Conservation (phyloP, 2,888 invertebrate species). For the Sinhomidia bicolor region DNA sequence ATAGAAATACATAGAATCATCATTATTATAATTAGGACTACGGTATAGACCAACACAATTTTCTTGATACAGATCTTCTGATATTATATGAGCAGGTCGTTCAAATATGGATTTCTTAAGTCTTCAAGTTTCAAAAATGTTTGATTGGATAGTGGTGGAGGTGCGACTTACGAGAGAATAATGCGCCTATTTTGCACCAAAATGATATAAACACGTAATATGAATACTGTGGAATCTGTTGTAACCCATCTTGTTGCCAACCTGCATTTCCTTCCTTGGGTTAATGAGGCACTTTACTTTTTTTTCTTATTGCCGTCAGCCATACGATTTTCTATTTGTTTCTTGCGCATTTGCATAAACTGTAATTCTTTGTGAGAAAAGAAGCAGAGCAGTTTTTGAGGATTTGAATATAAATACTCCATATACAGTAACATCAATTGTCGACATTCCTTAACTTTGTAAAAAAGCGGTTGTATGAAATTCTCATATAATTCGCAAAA, state of each 20-base stretch:
- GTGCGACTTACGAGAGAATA: too few relatives aligned
- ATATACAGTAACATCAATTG: background rate
- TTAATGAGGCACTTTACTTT: slow-evolving; percentile 26
- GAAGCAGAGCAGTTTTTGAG: background rate
- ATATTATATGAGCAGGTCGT: background rate
- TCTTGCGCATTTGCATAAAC: slow-evolving; percentile 17
- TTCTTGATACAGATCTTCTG: background rate
- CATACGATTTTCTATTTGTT: slow-evolving; percentile 22
- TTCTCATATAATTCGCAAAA: background rate
- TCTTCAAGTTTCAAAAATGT: background rate
- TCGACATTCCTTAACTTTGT: slow-evolving; percentile 10
- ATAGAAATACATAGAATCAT: background rate
- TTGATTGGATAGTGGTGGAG: background rate
- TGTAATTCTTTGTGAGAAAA: background rate
- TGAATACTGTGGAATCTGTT: background rate
- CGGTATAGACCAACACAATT: slow-evolving; percentile 17
- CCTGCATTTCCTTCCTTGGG: slow-evolving; percentile 52
- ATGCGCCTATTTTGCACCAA: background rate
- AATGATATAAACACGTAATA: background rate
- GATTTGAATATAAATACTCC: background rate
- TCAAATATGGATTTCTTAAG: slow-evolving; percentile 11
- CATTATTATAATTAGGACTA: background rate
- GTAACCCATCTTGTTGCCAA: slow-evolving; percentile 36
- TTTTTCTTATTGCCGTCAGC: background rate
- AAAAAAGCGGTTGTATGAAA: slow-evolving; percentile 11